Base-by-base conservation (phyloP, 2,888 invertebrate genomes). In the Hedychridium roseum region DNA sequence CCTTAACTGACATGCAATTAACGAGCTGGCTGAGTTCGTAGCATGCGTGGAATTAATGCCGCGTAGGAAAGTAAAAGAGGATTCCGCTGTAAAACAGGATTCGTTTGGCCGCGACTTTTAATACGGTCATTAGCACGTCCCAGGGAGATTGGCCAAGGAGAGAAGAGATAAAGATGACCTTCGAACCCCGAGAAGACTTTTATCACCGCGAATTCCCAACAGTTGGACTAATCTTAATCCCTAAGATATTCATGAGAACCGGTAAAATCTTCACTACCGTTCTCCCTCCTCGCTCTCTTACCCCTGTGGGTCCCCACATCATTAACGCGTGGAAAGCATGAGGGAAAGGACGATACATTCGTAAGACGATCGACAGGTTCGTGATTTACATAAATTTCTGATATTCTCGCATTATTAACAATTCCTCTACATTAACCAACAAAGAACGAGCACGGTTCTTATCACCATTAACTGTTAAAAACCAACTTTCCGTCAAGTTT, bases 181-280 rank as follows among this genome's bases (percentile, higher is more conserved):
- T 45, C 41, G 43, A 50, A 48, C 52, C 40, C 9, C 16, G 20
- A 15, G 9, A 18, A 6, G 27, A 35, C 21, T 36, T 39, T 27
- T 27, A 44, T 45, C 49, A 42, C 46, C 45, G 38, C 23, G 50
- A 51, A 40, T 47, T 34, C 44, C 41, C 23, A 34, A 15, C 35
- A 23, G 31, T 46, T 35, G 47, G 41, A 48, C 54, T 64, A 57
- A 64, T 67, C 62, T 64, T 63, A 66, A 70, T 66, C 65, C 64
- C 44, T 68, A 55, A 63, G 66, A 66, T 64, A 64, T 60, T 66
- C 54, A 50, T 42, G 32, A 37, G 28, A 23, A 47, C 49, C 54
- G 52, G 27, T 56, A 52, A 54, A 54, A 58, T 62, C 40, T 40
- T n/a, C n/a, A n/a, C 45, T 54, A 41, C 47, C 46, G 32, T 15